Conservation (phyloP, 2,797 vertebrate genomes). For the Bryconaethiops microstoma region DNA sequence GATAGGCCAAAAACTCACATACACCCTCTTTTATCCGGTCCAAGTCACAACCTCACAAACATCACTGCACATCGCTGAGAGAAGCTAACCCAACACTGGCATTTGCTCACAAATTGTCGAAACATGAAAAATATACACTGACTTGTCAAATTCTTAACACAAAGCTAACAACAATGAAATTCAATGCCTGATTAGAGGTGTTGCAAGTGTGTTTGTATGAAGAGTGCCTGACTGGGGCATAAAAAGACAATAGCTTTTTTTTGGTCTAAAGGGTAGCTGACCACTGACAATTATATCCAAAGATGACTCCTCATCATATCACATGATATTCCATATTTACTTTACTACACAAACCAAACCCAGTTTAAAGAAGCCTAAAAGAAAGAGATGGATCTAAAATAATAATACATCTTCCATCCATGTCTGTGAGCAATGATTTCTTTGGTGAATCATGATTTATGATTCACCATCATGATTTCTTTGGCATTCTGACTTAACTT, state of each 20-base stretch:
- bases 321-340: slow-evolving; percentile 34
- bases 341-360: slow-evolving; percentile 51
- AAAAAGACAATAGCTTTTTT: not conserved
- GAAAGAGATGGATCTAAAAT: not conserved
- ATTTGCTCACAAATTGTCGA: slow-evolving; percentile 62
- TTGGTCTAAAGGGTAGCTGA: slow-evolving; percentile 38
- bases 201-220: slow-evolving; percentile 22
- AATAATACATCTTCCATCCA: not conserved
- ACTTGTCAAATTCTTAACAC: slow-evolving; percentile 61
- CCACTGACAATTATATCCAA: slow-evolving; percentile 45
- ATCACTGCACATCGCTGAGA: slow-evolving; percentile 65
- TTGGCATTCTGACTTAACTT: slow-evolving; percentile 54
- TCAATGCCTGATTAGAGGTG: slow-evolving; percentile 30
- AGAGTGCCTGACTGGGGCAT: slow-evolving; percentile 18
- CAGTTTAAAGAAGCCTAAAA: slow-evolving; percentile 20
- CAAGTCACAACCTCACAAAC: slow-evolving; percentile 60
- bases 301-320: slow-evolving; percentile 54
- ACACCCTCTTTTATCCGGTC: slow-evolving; percentile 46
- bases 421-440: slow-evolving; percentile 40
- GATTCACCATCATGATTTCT: slow-evolving; percentile 42
- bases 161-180: slow-evolving; percentile 54
- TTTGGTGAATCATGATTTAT: slow-evolving; percentile 30
- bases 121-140: slow-evolving; percentile 63
- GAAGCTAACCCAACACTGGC: slow-evolving; percentile 62
- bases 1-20: slow-evolving; percentile 51